Evolutionary conservation across 1,140 invertebrate species (phyloP), one percentile per base, ranked within the genome.

Genomic region (Saccostrea echinata): DNA sequence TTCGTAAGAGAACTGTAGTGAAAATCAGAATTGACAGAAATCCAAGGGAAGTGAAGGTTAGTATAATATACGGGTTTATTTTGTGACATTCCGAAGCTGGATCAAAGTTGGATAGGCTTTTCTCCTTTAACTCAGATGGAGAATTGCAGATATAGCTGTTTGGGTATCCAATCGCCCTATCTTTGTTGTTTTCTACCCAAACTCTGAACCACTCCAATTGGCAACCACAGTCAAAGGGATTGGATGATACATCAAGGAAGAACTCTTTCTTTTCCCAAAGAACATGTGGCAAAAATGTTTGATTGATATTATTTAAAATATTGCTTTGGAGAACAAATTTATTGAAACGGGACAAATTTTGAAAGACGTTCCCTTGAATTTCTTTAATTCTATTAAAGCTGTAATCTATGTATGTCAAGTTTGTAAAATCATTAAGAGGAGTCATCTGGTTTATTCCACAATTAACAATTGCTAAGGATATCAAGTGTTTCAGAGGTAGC

Each of bases 171-270:
- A 8, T 27, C 2, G n/a, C n/a, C n/a, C n/a, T n/a, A n/a, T n/a
- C n/a, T n/a, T n/a, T n/a, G n/a, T n/a, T n/a, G n/a, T n/a, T n/a
- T n/a, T n/a, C n/a, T n/a, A n/a, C n/a, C n/a, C n/a, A n/a, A n/a
- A n/a, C n/a, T n/a, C n/a, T n/a, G 61, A 82, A 64, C 30, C 55
- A 55, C 12, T 51, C 27, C 4, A 53, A 24, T 12, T 85, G n/a
- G 43, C 84, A 82, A 8, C 35, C 53, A 53, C 87, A 88, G n/a
- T 51, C 11, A 16, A 64, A 85, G 0, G 55, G 51, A 24, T 88
- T 88, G 8, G n/a, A 82, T 52, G 84, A 85, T 21, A 85, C 13
- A 24, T 88, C 71, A 21, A 85, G 55, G 4, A 12, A 24, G 3
- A 52, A 76, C 33, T 85, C 52, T 76, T 30, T 27, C 33, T 30